phyloP scores from a whole-genome alignment of 2,113 vertebrate genomes.

The Trichechus manatus region DNA sequence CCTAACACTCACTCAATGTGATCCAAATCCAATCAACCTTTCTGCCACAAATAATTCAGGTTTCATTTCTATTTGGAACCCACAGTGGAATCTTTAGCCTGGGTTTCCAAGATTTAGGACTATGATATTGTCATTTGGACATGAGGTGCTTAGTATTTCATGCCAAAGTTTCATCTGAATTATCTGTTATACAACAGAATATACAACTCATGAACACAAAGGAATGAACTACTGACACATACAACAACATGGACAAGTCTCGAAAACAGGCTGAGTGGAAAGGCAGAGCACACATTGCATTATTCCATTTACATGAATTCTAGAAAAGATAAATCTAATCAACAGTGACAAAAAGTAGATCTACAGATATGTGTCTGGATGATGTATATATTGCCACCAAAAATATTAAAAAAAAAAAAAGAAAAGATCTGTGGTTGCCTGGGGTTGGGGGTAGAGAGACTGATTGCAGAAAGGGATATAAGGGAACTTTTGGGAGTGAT shows the following conservation, averaged over 20 bases:
- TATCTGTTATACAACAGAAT: neutral
- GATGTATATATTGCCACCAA: neutral
- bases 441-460: neutral
- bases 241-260: neutral
- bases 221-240: neutral
- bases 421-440: neutral
- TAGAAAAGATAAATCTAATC: neutral
- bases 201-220: neutral
- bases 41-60: neutral
- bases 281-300: neutral
- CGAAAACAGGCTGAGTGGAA: neutral
- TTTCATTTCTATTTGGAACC: slow-evolving; percentile 44
- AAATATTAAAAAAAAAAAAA: neutral
- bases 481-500: neutral
- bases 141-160: neutral
- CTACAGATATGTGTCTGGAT: neutral
- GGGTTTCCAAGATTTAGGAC: neutral
- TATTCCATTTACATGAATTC: neutral
- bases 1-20: neutral
- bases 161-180: neutral
- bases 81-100: neutral
- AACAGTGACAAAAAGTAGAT: neutral
- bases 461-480: neutral
- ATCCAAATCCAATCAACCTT: neutral
- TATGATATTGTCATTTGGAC: neutral